Percentiles rank a stretch among this genome's conserved stretches.
Conservation (phyloP, 1,140 invertebrate species). For the Solen grandis region DNA sequence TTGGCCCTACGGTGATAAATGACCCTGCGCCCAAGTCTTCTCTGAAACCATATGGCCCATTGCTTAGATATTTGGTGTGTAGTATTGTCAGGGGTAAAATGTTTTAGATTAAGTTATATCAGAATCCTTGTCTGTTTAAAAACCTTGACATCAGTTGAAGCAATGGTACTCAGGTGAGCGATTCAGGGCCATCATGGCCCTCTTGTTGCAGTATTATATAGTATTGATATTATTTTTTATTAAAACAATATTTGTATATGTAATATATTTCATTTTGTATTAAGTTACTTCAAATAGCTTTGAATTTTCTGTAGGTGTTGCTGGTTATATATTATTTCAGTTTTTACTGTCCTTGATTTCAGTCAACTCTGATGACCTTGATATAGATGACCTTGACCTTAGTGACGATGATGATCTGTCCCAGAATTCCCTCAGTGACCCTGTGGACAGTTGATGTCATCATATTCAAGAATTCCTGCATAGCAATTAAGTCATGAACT, state of each 20-base stretch:
- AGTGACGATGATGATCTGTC: conserved; percentile 56
- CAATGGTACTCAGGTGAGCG: background rate
- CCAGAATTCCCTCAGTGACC: conserved; percentile 32
- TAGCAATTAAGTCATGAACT: no score
- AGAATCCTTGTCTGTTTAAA: no score
- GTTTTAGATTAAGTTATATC: no score
- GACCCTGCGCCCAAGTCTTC: no score
- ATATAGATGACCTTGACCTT: conserved; percentile 55
- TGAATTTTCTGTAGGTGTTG: background rate
- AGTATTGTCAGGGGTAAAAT: no score
- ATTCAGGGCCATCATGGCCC: background rate
- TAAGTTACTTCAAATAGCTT: background rate
- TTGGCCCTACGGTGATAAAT: no score
- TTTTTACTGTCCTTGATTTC: background rate
- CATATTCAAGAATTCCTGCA: no score
- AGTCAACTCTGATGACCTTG: conserved; percentile 43
- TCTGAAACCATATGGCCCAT: no score
- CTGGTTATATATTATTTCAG: background rate
- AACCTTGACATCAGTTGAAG: no score
- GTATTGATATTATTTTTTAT: background rate
- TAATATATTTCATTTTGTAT: background rate
- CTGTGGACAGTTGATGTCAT: no score
- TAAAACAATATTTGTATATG: background rate
- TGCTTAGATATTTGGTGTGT: no score
- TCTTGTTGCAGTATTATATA: background rate